These are phyloP conservation scores for Urophycis tenuis DNA, from an alignment of 2,797 vertebrate genomes.

Conservation along the genomic window DNA sequence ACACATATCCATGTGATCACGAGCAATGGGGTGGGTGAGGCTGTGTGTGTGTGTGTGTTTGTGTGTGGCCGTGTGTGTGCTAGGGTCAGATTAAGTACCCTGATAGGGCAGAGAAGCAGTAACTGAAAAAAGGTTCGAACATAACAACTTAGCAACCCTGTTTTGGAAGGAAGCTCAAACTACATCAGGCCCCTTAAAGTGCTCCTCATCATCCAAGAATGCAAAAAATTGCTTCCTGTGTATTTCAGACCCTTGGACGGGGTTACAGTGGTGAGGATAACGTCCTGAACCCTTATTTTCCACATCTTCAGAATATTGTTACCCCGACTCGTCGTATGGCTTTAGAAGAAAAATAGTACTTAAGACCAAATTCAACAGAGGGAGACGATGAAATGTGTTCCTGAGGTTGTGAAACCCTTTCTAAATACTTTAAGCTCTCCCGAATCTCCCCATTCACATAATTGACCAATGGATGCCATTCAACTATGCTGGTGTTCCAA, in stretches of 20 bases:
- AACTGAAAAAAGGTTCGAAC: slow-evolving; percentile 13
- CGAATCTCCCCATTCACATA: not conserved
- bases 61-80: not conserved
- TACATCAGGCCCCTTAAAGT: slow-evolving; percentile 11
- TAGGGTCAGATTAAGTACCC: slow-evolving; percentile 20
- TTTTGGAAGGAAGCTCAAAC: slow-evolving; percentile 19
- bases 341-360: not conserved
- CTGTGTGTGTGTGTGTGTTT: not conserved
- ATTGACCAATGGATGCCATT: not conserved
- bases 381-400: not conserved
- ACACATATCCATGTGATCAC: slow-evolving; percentile 5
- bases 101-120: slow-evolving; percentile 20
- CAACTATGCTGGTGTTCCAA: not conserved
- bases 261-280: not conserved
- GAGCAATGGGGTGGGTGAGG: not conserved
- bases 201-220: slow-evolving; percentile 34
- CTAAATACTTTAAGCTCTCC: not conserved
- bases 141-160: slow-evolving; percentile 10
- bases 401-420: not conserved
- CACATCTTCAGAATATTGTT: not conserved
- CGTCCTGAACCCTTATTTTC: not conserved
- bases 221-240: slow-evolving; percentile 35
- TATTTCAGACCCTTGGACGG: slow-evolving; percentile 18
- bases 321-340: not conserved
- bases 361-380: not conserved